phyloP scores from a whole-genome alignment of 2,888 invertebrate genomes.

The Petrolisthes cinctipes region DNA sequence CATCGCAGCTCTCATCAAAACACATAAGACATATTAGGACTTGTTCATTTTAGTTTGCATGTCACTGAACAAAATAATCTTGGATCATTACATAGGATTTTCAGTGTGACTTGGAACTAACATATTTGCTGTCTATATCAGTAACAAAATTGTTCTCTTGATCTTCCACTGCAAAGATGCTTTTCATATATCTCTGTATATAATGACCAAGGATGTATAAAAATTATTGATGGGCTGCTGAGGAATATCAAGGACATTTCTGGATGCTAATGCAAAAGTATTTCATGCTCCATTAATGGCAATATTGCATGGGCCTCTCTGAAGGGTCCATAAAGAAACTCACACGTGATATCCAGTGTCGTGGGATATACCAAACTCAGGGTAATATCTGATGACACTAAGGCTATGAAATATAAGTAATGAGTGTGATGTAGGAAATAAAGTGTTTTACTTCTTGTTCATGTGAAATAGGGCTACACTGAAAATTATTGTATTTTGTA shows the following conservation, averaged over 20 bases:
- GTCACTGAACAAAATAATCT: no score
- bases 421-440: constrained; percentile 20
- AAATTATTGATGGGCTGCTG: not conserved
- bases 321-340: not conserved
- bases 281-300: not conserved
- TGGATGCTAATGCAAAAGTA: not conserved
- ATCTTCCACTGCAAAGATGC: constrained; percentile 38
- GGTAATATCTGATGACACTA: constrained; percentile 17
- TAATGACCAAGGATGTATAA: constrained; percentile 3
- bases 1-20: no score
- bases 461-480: no score
- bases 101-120: no score
- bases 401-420: constrained; percentile 13
- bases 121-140: not conserved
- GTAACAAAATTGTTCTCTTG: not conserved
- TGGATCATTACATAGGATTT: no score
- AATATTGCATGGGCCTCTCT: constrained; percentile 22
- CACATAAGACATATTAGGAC: no score
- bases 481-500: no score
- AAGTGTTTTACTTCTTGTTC: not conserved
- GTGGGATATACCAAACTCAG: constrained; percentile 1
- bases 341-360: constrained; percentile 2
- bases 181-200: not conserved
- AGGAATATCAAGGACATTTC: not conserved
- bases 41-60: no score